Evolutionary conservation across 2,113 vertebrate genomes (phyloP), one percentile per base, ranked within the genome.

Genomic region (Spea multiplicata): DNA sequence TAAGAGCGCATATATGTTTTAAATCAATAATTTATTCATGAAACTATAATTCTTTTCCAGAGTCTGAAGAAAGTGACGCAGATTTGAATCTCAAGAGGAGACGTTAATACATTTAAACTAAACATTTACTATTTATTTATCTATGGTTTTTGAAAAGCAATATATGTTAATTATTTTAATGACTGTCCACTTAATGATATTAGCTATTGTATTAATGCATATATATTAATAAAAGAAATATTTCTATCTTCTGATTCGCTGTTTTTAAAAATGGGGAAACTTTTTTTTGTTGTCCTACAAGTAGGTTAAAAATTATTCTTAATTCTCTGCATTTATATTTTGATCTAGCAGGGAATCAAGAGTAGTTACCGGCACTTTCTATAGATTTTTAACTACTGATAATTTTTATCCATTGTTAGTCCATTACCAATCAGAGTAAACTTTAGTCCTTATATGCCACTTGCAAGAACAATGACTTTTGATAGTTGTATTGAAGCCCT

Each of bases 11-110:
- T 30, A 30, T 30, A 2, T 30, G 30, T 30, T 30, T 30, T 30
- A 30, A 30, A 30, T 30, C 30, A 30, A 30, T 30, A 30, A 30
- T 30, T 30, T 30, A 30, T 30, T 30, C 30, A 30, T 30, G 30
- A 30, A 52, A 52, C 50, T 52, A 52, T 52, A 59, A 3, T 71
- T 79, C 10, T 49, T 66, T 80, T 80, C 52, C 64, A 80, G 77
- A 61, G 44, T 73, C 52, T 8, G 52, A 57, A 59, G 71, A 80
- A 46, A 67, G 77, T 10, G 72, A 9, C 5, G 44, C 8, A 4
- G 62, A 73, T 8, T n/a, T 48, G 44, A 49, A 73, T 14, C 30
- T 48, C 64, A 44, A 17, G 9, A 67, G 71, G 49, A 80, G 77
- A 67, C 77, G 71, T 50, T 59, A 67, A 80, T 73, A 16, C 73